Percentiles rank a stretch among this genome's conserved stretches.
phyloP scores from a whole-genome alignment of 2,888 invertebrate species.

The Stenchaetothrips biformis region DNA sequence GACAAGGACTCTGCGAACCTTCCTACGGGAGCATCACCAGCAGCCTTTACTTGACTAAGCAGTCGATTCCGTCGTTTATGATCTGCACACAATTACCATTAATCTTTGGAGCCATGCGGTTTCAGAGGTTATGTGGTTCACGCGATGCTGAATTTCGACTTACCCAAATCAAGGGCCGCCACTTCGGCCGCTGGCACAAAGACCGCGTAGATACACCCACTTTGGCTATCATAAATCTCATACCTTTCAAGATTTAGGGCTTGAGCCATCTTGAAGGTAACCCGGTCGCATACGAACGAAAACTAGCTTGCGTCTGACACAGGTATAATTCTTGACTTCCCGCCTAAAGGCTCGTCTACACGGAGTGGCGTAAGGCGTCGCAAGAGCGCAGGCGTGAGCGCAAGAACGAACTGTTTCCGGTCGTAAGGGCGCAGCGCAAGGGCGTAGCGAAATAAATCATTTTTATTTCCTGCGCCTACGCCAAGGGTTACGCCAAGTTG shows the following conservation, averaged over 20 bases:
- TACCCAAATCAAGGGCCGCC: slow-evolving; percentile 13
- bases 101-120: neutral
- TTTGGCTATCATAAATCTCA: neutral
- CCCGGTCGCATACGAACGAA: too few species aligned
- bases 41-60: neutral
- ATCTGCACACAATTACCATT: neutral
- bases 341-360: too few species aligned
- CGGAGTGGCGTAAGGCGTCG: too few species aligned
- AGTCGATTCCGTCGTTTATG: slow-evolving; percentile 10
- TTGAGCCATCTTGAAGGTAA: too few species aligned
- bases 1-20: neutral
- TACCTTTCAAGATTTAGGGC: neutral
- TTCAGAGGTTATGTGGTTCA: slow-evolving; percentile 3
- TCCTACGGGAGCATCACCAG: slow-evolving; percentile 5
- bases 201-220: neutral
- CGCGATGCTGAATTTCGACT: neutral
- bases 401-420: too few species aligned
- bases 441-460: too few species aligned
- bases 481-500: too few species aligned
- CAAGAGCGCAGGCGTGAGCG: too few species aligned
- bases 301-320: too few species aligned
- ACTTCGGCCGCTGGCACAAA: slow-evolving; percentile 3
- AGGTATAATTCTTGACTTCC: too few species aligned
- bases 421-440: too few species aligned
- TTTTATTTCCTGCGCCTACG: too few species aligned